A percentile compares a stretch with the other conserved stretches of the same genome.
phyloP scores from a whole-genome alignment of 2,888 invertebrate genomes.

The Phoenoteleia sp. region DNA sequence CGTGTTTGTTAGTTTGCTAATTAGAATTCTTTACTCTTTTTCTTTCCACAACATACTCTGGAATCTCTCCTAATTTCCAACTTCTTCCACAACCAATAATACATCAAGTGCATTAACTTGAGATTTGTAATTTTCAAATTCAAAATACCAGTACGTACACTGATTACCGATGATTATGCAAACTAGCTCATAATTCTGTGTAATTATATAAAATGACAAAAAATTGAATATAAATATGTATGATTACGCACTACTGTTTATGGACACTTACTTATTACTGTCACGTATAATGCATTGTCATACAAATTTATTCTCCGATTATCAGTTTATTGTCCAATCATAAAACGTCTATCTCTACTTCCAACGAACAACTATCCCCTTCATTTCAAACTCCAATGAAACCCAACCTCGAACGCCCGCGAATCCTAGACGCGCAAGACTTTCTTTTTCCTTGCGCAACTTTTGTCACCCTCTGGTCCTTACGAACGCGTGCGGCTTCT shows the following conservation, averaged over 20 bases:
- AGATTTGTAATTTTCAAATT: slow-evolving; percentile 8
- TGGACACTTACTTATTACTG: background rate
- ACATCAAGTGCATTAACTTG: background rate
- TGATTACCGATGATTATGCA: slow-evolving; percentile 50
- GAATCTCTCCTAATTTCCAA: no score
- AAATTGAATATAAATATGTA: slow-evolving; percentile 22
- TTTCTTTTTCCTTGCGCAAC: slow-evolving; percentile 41
- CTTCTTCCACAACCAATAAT: background rate
- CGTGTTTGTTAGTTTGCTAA: no score
- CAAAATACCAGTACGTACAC: slow-evolving; percentile 18
- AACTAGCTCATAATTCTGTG: slow-evolving; percentile 30
- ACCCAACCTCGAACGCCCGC: no score
- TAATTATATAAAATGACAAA: slow-evolving; percentile 26
- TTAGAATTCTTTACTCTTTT: no score
- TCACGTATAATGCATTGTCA: slow-evolving; percentile 29
- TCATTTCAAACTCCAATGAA: no score
- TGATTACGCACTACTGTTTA: slow-evolving; percentile 19
- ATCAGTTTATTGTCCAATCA: background rate
- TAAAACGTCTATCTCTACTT: no score
- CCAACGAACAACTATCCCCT: no score
- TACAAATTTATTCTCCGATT: slow-evolving; percentile 42
- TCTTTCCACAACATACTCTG: no score
- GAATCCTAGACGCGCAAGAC: background rate
- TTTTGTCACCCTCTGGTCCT: slow-evolving; percentile 6
- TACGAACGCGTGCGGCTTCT: background rate